A percentile compares a stretch with the other conserved stretches of the same genome.
Evolutionary conservation across 2,888 invertebrate genomes (phyloP).

Genomic region (Ophonus ardosiacus): DNA sequence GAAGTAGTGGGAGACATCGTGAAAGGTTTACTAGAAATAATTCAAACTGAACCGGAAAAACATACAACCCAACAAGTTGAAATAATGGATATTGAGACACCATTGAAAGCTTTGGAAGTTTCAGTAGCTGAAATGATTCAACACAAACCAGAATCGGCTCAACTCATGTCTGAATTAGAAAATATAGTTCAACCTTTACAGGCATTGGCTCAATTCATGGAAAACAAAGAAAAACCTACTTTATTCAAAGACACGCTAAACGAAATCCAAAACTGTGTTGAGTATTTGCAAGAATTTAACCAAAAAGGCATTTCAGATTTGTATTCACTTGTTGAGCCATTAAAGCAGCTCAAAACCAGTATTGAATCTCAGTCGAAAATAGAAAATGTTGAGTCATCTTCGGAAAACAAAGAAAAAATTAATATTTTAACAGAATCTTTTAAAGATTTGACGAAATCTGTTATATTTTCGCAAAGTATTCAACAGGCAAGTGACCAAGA

Average conservation of each 20-base stretch:
- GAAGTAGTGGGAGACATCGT: conserved; percentile 53
- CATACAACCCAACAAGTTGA: neutral
- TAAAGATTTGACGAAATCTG: conserved; percentile 59
- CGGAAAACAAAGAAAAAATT: conserved; percentile 42
- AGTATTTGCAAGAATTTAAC: conserved; percentile 44
- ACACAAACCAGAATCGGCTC: conserved; percentile 40
- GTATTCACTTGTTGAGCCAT: conserved; percentile 26
- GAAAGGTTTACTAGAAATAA: conserved; percentile 53
- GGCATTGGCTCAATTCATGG: conserved; percentile 57
- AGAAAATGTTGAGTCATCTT: conserved; percentile 13
- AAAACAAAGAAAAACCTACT: conserved; percentile 39
- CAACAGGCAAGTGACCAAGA: conserved; percentile 15
- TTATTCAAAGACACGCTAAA: conserved; percentile 38
- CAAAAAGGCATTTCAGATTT: conserved; percentile 42
- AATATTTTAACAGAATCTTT: conserved; percentile 53
- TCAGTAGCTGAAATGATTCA: conserved; percentile 53
- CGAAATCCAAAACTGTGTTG: conserved; percentile 53
- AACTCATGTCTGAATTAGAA: conserved; percentile 48
- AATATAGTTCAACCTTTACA: conserved; percentile 52
- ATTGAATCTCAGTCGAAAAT: conserved; percentile 37
- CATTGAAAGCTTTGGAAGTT: conserved; percentile 52
- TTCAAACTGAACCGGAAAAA: conserved; percentile 42
- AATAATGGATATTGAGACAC: conserved; percentile 30
- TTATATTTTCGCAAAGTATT: conserved; percentile 50
- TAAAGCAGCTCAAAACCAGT: conserved; percentile 16